A percentile compares a stretch with the other conserved stretches of the same genome.
phyloP scores from a whole-genome alignment of 2,113 vertebrate species.

The Rhagologus leucostigma region DNA sequence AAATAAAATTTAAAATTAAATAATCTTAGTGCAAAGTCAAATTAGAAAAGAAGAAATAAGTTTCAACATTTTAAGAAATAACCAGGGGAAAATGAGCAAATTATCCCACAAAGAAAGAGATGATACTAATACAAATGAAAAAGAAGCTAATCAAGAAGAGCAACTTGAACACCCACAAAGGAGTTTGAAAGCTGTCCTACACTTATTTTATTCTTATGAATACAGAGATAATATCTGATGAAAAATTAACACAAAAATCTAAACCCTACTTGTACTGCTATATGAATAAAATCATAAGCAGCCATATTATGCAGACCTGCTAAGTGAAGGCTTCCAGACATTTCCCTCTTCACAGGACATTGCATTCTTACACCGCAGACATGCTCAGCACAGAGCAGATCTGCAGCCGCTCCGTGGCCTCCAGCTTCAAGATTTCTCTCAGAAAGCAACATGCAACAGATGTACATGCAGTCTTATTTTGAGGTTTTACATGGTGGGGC shows the following conservation, averaged over 20 bases:
- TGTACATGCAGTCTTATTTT: not conserved
- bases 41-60: not conserved
- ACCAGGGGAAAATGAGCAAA: not conserved
- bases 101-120: not conserved
- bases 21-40: not conserved
- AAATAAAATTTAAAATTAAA: not conserved
- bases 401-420: not conserved
- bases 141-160: not conserved
- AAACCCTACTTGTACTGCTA: not conserved
- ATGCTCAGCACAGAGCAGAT: not conserved
- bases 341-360: not conserved
- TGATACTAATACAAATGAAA: not conserved
- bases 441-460: not conserved
- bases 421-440: not conserved
- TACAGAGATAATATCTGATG: not conserved
- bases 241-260: not conserved
- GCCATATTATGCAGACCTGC: not conserved
- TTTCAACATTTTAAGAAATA: not conserved
- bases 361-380: not conserved
- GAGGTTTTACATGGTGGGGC: not conserved
- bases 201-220: not conserved
- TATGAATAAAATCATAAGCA: not conserved
- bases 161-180: slow-evolving; percentile 1
- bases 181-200: not conserved
- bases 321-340: not conserved